Base-by-base conservation (phyloP, 2,113 vertebrate genomes). In the Dipodomys spectabilis region DNA sequence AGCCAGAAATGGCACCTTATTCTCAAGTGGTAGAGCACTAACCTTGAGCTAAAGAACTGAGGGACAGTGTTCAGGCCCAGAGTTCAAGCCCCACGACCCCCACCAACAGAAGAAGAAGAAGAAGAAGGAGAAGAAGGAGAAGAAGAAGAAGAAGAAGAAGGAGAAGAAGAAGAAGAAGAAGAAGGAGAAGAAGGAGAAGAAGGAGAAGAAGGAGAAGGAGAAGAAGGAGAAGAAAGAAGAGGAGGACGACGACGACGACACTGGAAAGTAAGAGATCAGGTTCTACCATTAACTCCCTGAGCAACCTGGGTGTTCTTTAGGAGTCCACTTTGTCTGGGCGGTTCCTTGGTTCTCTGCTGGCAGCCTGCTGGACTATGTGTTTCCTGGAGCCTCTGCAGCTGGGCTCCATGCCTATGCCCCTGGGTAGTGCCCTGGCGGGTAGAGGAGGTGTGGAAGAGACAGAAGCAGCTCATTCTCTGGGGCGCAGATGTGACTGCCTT, bases 401-500 rank as follows among this genome's bases (percentile, higher is more conserved):
- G 2, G 1, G 60, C n/a, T 71, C 0, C 1, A 87, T 84, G 65
- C 84, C 57, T 7, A 75, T 32, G 74, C 53, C 77, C 68, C 49
- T 0, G 0, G 27, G 83, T 0, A 79, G 60, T 25, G 10, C 45
- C 62, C n/a, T 23, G 88, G 45, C 83, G 80, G 72, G 78, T 75
- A 27, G 13, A 78, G 30, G 35, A 35, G 64, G 60, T 5, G 16
- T 11, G 32, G 67, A 65, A 81, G 86, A 30, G n/a, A 30, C 96
- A 57, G 88, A 93, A 92, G 79, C 71, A 16, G 78, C 91, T 44
- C 80, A 30, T n/a, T 65, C 72, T 73, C 53, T 53, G 25, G 65
- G 39, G 35, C 64, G 49, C 72, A 44, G n/a, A 30, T 16, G 45
- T n/a, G 15, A 57, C n/a, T 35, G 71, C 78, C 82, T 86, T 65